phyloP scores from a whole-genome alignment of 2,797 vertebrate species.

The Sebastes nivosus region DNA sequence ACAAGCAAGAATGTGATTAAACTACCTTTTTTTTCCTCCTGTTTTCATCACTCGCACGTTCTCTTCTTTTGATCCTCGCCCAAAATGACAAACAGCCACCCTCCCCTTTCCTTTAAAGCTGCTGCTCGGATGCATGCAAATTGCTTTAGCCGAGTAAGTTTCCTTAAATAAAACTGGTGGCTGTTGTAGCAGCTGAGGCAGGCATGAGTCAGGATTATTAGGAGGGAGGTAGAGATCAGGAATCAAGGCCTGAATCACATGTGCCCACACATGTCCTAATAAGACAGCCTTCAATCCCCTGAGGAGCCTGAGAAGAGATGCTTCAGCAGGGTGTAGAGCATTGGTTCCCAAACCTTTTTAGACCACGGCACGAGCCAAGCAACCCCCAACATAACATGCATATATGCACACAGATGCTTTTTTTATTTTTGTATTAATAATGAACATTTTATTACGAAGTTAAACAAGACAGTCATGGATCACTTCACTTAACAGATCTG shows the following conservation, averaged over 20 bases:
- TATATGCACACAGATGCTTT: neutral
- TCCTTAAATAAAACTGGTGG: conserved; percentile 55
- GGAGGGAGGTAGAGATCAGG: conserved; percentile 35
- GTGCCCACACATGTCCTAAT: conserved; percentile 27
- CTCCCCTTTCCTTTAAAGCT: conserved; percentile 7
- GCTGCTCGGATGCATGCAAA: conserved; percentile 19
- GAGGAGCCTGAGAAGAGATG: conserved; percentile 12
- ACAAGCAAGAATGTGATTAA: conserved; percentile 27
- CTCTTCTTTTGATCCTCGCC: conserved; percentile 33
- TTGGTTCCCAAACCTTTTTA: neutral
- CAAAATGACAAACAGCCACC: conserved; percentile 38
- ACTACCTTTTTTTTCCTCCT: neutral
- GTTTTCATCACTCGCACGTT: conserved; percentile 19
- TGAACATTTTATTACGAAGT: neutral
- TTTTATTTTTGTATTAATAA: neutral
- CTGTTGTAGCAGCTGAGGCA: conserved; percentile 54
- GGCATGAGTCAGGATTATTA: conserved; percentile 33
- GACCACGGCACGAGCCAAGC: neutral
- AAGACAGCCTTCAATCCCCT: conserved; percentile 12
- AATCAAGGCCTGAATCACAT: conserved; percentile 10
- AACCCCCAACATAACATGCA: neutral
- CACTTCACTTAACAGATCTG: neutral
- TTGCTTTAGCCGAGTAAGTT: conserved; percentile 23
- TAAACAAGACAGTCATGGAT: neutral
- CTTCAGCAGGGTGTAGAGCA: conserved; percentile 21